Evolutionary conservation across 92 coral and sea anemone genomes (phyloP).

Genomic region (Porites evermanni): DNA sequence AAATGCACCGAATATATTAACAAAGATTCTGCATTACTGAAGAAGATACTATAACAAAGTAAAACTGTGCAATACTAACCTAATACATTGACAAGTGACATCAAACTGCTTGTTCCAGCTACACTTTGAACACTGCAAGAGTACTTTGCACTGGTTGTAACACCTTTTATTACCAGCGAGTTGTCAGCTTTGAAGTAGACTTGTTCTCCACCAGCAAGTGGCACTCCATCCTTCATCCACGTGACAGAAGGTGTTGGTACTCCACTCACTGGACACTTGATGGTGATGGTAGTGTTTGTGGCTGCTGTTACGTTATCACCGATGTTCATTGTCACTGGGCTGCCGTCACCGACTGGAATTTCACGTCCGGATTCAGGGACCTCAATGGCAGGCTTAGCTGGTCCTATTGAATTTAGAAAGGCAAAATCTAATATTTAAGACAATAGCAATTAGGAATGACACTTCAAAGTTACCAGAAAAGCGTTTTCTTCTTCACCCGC

Average conservation of each 20-base stretch:
- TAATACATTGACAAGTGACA: not conserved
- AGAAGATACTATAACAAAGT: not conserved
- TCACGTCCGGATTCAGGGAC: constrained; percentile 8
- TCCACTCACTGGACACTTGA: constrained; percentile 76
- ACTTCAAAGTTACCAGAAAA: too few relatives aligned
- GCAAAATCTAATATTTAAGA: too few relatives aligned
- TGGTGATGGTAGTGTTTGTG: constrained; percentile 60
- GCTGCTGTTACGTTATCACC: constrained; percentile 71
- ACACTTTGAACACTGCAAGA: constrained; percentile 74
- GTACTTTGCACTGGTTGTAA: constrained; percentile 42
- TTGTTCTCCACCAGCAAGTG: not conserved
- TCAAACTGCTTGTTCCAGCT: constrained; percentile 53
- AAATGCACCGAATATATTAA: not conserved
- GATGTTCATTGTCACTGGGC: constrained; percentile 54
- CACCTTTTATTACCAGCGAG: constrained; percentile 3
- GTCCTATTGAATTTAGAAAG: constrained; percentile 16
- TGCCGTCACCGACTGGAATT: constrained; percentile 65
- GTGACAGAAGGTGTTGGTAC: constrained; percentile 69
- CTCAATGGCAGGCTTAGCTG: constrained; percentile 44
- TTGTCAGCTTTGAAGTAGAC: not conserved
- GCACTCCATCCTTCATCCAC: constrained; percentile 63
- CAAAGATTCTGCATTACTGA: not conserved
- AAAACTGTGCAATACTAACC: constrained; percentile 9
- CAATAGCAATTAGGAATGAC: too few relatives aligned
- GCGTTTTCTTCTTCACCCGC: too few relatives aligned